Conservation (phyloP, 2,113 vertebrate species). For the Megalops atlanticus region DNA sequence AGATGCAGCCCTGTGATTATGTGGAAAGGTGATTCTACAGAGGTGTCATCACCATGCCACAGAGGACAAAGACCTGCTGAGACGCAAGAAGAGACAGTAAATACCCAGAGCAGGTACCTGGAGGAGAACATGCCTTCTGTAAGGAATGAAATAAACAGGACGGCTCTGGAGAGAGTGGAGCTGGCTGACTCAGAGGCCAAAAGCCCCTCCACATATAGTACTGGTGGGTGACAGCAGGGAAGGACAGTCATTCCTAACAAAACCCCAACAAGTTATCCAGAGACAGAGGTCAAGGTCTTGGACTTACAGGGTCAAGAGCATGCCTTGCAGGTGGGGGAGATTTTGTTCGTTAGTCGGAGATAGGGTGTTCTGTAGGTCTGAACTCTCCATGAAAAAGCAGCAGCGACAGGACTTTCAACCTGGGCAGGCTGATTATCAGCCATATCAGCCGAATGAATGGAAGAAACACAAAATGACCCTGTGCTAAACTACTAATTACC, state of each 20-base stretch:
- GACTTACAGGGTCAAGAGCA: background rate
- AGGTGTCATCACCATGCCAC: background rate
- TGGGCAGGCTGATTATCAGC: background rate
- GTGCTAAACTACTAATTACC: background rate
- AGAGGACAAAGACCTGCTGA: conserved; percentile 10
- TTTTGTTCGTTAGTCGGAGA: background rate
- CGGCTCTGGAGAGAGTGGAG: background rate
- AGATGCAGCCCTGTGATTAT: background rate
- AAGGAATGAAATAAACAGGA: background rate
- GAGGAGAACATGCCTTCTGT: background rate
- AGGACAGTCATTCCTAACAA: no score
- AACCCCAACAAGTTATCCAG: background rate
- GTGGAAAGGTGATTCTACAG: background rate
- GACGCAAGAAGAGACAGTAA: conserved; percentile 1
- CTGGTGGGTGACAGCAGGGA: background rate
- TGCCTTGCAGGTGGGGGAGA: background rate
- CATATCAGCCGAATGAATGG: background rate
- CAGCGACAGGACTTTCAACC: background rate
- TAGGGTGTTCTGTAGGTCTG: background rate
- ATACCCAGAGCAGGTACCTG: background rate
- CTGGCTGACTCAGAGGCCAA: background rate
- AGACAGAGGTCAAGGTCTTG: background rate
- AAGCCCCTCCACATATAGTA: background rate
- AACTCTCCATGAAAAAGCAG: background rate
- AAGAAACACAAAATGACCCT: background rate